Evolutionary conservation across 2,888 invertebrate genomes (phyloP).

Genomic region (Dolichopus griseipennis): DNA sequence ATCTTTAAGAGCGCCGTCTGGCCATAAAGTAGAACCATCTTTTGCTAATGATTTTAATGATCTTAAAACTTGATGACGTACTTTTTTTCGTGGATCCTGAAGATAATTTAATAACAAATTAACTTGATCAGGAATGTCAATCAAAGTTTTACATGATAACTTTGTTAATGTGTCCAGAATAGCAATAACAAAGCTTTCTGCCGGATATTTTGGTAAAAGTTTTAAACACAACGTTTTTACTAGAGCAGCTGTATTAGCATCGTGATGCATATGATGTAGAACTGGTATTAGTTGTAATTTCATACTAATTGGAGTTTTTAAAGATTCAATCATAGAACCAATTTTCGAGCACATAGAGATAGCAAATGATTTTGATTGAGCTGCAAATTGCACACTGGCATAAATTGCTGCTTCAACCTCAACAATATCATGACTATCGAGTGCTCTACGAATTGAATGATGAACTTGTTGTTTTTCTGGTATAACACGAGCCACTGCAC

Average conservation of each 20-base stretch:
- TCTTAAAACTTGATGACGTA: slow-evolving; percentile 58
- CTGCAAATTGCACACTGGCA: slow-evolving; percentile 90
- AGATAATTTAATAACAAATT: slow-evolving; percentile 58
- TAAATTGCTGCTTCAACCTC: slow-evolving; percentile 95
- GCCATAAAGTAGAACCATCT: slow-evolving; percentile 73
- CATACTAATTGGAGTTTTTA: slow-evolving; percentile 85
- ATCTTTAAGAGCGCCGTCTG: slow-evolving; percentile 46
- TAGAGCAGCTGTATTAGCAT: slow-evolving; percentile 52
- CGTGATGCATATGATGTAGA: slow-evolving; percentile 88
- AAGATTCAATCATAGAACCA: slow-evolving; percentile 88
- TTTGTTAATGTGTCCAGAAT: slow-evolving; percentile 81
- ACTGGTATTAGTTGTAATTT: slow-evolving; percentile 85
- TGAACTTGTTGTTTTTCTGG: slow-evolving; percentile 92
- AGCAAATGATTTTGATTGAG: slow-evolving; percentile 93
- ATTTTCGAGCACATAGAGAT: slow-evolving; percentile 92
- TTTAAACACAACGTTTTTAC: slow-evolving; percentile 66
- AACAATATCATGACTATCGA: slow-evolving; percentile 90
- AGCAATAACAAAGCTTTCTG: slow-evolving; percentile 68
- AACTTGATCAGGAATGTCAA: slow-evolving; percentile 85
- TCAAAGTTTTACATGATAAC: slow-evolving; percentile 77
- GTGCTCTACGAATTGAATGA: slow-evolving; percentile 80
- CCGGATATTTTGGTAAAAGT: slow-evolving; percentile 67
- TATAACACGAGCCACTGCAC: slow-evolving; percentile 86
- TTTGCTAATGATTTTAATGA: slow-evolving; percentile 61
- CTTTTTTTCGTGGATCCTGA: slow-evolving; percentile 59